These are phyloP conservation scores for Pristis pectinata DNA, from an alignment of 2,797 vertebrate genomes.

Conservation along the genomic window DNA sequence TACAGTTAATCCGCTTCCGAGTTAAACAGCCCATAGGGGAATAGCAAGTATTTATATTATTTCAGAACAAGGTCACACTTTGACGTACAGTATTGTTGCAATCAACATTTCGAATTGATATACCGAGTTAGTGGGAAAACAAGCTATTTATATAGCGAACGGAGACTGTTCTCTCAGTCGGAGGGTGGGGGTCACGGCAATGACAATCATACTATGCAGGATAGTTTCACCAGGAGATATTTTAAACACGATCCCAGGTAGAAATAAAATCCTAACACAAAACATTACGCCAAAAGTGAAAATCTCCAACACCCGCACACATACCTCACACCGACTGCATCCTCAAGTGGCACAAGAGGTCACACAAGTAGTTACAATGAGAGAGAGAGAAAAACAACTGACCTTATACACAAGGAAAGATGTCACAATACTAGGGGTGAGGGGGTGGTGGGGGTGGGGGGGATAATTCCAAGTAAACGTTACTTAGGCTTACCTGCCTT, in stretches of 20 bases:
- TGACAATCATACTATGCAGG: neutral
- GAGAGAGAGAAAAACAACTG: neutral
- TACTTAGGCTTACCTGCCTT: conserved; percentile 3
- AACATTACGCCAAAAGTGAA: neutral
- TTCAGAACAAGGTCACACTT: neutral
- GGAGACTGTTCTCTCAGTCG: neutral
- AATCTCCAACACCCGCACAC: neutral
- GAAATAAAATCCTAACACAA: neutral
- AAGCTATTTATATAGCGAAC: neutral
- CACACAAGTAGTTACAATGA: neutral
- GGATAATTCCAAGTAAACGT: neutral
- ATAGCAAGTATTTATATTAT: neutral
- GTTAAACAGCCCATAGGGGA: neutral
- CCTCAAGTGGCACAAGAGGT: conserved; percentile 12
- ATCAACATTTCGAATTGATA: neutral
- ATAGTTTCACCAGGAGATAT: too few species aligned
- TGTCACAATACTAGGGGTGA: neutral
- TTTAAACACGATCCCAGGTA: neutral
- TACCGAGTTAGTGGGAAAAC: neutral
- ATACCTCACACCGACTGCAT: conserved; percentile 13
- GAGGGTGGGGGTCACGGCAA: neutral
- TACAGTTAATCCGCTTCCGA: conserved; percentile 17
- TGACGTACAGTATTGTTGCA: neutral
- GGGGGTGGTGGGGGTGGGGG: neutral
- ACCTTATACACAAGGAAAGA: neutral